Conservation (phyloP, 1,140 invertebrate genomes). For the Pseudomyrmex concolor region DNA sequence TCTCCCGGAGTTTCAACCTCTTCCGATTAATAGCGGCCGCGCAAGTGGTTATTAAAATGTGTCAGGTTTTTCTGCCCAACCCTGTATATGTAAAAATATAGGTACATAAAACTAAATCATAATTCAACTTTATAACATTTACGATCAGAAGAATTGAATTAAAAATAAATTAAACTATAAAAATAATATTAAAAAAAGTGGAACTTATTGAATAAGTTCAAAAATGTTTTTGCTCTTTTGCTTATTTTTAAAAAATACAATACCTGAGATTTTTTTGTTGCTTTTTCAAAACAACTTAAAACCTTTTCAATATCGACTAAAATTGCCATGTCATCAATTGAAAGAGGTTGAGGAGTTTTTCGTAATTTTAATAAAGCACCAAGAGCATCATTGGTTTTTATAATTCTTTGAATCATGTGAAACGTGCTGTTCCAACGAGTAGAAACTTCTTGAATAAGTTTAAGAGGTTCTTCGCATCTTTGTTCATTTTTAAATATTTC, state of each 20-base stretch:
- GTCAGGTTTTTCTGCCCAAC: no score
- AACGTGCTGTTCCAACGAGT: background rate
- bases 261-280: constrained; percentile 1
- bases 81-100: no score
- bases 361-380: constrained; percentile 6
- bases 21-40: no score
- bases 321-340: background rate
- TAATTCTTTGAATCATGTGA: background rate
- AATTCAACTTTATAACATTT: background rate
- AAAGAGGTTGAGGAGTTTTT: background rate
- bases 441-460: background rate
- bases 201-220: background rate
- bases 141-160: background rate
- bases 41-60: no score
- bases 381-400: background rate
- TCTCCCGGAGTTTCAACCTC: no score
- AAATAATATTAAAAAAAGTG: background rate
- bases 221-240: background rate
- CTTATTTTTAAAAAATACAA: background rate
- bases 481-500: background rate
- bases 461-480: background rate
- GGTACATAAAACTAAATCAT: background rate
- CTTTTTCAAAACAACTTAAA: background rate
- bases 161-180: background rate
- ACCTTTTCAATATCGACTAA: background rate